Base-by-base conservation (phyloP, 1,140 invertebrate genomes). In the Bilobella aurantiaca region DNA sequence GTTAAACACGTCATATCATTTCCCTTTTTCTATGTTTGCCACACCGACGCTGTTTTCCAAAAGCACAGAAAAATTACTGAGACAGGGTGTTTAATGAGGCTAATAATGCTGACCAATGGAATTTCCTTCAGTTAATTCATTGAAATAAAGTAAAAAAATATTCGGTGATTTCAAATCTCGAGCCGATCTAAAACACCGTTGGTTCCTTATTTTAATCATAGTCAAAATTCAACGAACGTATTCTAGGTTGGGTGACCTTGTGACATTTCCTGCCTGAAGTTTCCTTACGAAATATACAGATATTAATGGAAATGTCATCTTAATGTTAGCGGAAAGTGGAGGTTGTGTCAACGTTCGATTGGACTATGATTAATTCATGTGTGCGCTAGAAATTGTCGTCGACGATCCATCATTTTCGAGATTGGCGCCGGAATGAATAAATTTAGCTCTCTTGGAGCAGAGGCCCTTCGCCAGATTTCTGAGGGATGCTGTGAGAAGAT, bases 381-480 rank as follows among this genome's bases (percentile, higher is more conserved):
- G 5, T 53, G 23, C 3, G 25, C 25, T 5, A 3, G 8, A n/a
- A 12, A 42, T 18, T 53, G 49, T 12, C 12, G 23, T 53, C 5
- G 12, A 53, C 12, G 3, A 53, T 53, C 25, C 21, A 53, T 16
- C 12, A 53, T 16, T 53, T 5, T 18, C n/a, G 25, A 23, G 12
- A 12, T 53, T 53, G 49, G 49, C 49, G 49, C 49, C 49, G 23
- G 49, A 14, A 53, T 53, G 23, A 53, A 16, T 53, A 53, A 53
- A 53, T 53, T 53, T 23, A 12, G 23, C 14, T 53, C 25, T 42
- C 37, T 12, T 8, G 8, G 37, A 8, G 37, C 8, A 8, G 8
- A 42, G 37, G 37, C n/a, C 37, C 8, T 42, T 42, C n/a, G 37
- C n/a, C 37, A 42, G n/a, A 8, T n/a, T 42, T 12, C 8, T 42